Base-by-base conservation (phyloP, 2,888 invertebrate species). In the Acleris laterana region DNA sequence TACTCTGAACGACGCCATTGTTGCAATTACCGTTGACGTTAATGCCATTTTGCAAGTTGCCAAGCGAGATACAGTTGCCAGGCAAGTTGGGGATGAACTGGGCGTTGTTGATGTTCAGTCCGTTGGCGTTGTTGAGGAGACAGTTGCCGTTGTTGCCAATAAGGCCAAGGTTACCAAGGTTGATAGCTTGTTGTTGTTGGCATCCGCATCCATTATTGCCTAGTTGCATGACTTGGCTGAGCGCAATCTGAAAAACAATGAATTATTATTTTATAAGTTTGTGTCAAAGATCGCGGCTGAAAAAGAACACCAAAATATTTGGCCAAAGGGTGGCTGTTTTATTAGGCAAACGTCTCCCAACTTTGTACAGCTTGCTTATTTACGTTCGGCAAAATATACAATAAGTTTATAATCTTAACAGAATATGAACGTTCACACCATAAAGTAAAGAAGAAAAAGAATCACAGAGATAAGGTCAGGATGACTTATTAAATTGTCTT, bases 1-100 rank as follows among this genome's bases (percentile, higher is more conserved):
- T 57, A 11, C 62, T 50, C 28, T 65, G 65, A 3, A 65, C 49
- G 5, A 60, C 22, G 17, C 5, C 49, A 17, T 60, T 60, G 5
- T 25, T 55, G 16, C 63, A 63, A 13, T 25, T 49, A 13, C 20
- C 13, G 11, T 46, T 46, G 32, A 11, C 4, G n/a, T 48, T 28
- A 5, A 58, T 17, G 2, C 68, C 71, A 11, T 73, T 70, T 19
- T 76, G 74, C 28, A 70, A 20, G 5, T 72, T 73, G 4, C 70
- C 69, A 2, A 74, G 56, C 22, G 74, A 69, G 46, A 76, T 32
- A 28, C 71, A 42, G 22, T 51, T 32, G 46, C 53, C 48, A 5
- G 57, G 57, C 17, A 63, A 49, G 48, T 60, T 56, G 53, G 62
- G 28, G 32, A 42, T 48, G 70, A 69, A 32, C 63, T 51, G 20